A percentile compares a stretch with the other conserved stretches of the same genome.
These are phyloP conservation scores for Tenebrosternarchus preto DNA, from an alignment of 2,113 vertebrate genomes.

Conservation along the genomic window DNA sequence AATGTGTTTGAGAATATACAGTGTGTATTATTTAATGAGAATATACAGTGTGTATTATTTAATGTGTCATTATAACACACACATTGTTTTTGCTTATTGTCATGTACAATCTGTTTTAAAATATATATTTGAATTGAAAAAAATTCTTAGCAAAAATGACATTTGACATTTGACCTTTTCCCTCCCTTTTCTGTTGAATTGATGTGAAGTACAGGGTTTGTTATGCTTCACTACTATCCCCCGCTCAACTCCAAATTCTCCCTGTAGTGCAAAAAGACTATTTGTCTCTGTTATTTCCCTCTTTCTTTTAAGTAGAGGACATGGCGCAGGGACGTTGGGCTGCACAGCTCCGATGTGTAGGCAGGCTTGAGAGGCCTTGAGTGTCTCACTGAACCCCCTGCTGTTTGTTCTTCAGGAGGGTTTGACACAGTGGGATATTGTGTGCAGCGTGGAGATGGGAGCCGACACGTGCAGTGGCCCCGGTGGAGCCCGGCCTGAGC, in stretches of 20 bases:
- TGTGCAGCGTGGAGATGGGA: constrained; percentile 44
- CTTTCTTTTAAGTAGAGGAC: constrained; percentile 21
- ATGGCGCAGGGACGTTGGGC: constrained; percentile 22
- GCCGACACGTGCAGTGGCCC: constrained; percentile 35
- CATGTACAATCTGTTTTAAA: neutral
- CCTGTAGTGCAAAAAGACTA: constrained; percentile 39
- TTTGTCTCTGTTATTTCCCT: constrained; percentile 34
- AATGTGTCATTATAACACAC: neutral
- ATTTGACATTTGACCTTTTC: neutral
- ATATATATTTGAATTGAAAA: constrained; percentile 49
- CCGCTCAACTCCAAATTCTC: constrained; percentile 36
- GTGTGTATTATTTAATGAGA: too few relatives aligned
- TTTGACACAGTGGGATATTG: constrained; percentile 54
- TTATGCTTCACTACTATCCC: constrained; percentile 46
- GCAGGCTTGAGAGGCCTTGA: constrained; percentile 47
- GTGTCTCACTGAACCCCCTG: constrained; percentile 43
- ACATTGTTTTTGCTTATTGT: neutral
- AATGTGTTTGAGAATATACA: neutral
- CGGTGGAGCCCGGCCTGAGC: constrained; percentile 41
- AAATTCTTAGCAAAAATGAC: neutral
- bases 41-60: neutral
- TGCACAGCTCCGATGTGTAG: constrained; percentile 46
- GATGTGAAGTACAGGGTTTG: neutral
- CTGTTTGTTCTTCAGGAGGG: constrained; percentile 56
- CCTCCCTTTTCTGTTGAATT: too few relatives aligned